Evolutionary conservation across 1,140 invertebrate genomes (phyloP), one percentile per base, ranked within the genome.

Genomic region (Manduca sexta): DNA sequence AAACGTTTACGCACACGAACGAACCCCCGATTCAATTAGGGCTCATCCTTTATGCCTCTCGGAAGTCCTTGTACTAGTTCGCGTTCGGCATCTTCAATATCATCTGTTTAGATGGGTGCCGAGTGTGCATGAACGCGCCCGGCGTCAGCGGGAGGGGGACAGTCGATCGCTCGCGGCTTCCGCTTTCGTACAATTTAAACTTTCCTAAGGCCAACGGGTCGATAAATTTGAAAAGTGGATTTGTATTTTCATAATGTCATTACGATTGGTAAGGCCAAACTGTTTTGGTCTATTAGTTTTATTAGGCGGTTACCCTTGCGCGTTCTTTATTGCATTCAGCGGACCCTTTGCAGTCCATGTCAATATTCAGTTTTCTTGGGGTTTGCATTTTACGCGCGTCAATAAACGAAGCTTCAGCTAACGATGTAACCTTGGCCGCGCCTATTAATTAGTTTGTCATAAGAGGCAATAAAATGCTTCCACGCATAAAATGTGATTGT

Each of bases 241-340:
- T 72, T 74, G 69, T 77, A 58, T 68, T 80, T 76, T 74, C 54
- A 65, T 48, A 70, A 74, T 69, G 69, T 74, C 58, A 69, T 73
- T 64, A 72, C 48, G 48, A 65, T 43, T 49, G 45, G 58, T 53
- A 69, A 84, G 76, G 78, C 67, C 72, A 74, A 45, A 56, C 46
- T 58, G 60, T 68, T 75, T 78, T 70, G 66, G 65, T 64, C 65
- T 74, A 74, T 75, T 69, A 73, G 64, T 79, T 84, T 77, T 77
- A 84, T 82, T 74, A 73, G 56, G 73, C 61, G 47, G 74, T 82
- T 82, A 74, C 74, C 78, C 80, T 84, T 82, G 74, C 62, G 64
- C 54, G 51, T 49, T 64, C 69, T 65, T 72, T 68, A 58, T 53
- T 35, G 33, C 57, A 67, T 58, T 54, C 58, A n/a, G 12, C 11